Conservation (phyloP, 2,113 vertebrate genomes). For the Salvator merianae region DNA sequence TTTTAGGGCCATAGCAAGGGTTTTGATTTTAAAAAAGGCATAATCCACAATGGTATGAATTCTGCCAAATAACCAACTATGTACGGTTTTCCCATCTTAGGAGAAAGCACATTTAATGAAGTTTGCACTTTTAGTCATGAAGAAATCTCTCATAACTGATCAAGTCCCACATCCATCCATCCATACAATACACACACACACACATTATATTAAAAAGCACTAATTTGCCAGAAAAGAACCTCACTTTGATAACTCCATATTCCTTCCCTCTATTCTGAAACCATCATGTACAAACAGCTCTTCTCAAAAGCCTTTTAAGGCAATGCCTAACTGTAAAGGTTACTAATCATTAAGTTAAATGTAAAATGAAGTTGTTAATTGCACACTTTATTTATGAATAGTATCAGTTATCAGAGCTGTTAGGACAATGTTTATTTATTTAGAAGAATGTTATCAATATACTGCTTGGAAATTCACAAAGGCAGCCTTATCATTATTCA, state of each 20-base stretch:
- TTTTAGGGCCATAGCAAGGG: too few species aligned
- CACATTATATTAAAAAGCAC: too few species aligned
- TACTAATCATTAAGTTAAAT: conserved; percentile 51
- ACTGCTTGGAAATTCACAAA: conserved; percentile 55
- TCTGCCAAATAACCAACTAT: too few species aligned
- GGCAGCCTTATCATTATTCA: conserved; percentile 61
- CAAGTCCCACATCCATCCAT: too few species aligned
- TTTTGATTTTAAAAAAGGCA: too few species aligned
- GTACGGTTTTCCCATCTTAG: too few species aligned
- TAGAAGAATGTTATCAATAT: conserved; percentile 59
- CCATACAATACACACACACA: too few species aligned
- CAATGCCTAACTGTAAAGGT: conserved; percentile 5
- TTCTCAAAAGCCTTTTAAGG: conserved; percentile 31
- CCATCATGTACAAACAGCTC: conserved; percentile 2
- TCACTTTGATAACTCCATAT: background rate
- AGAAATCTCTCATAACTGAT: too few species aligned
- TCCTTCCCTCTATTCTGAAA: conserved; percentile 13
- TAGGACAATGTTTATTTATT: conserved; percentile 46
- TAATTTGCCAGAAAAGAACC: too few species aligned
- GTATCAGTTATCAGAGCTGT: conserved; percentile 54
- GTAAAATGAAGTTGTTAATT: conserved; percentile 55
- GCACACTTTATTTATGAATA: conserved; percentile 50
- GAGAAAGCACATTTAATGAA: background rate
- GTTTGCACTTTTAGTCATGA: too few species aligned
- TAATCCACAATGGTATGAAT: too few species aligned